Conservation (phyloP, 2,797 vertebrate species). For the Otolemur crassicaudatus region DNA sequence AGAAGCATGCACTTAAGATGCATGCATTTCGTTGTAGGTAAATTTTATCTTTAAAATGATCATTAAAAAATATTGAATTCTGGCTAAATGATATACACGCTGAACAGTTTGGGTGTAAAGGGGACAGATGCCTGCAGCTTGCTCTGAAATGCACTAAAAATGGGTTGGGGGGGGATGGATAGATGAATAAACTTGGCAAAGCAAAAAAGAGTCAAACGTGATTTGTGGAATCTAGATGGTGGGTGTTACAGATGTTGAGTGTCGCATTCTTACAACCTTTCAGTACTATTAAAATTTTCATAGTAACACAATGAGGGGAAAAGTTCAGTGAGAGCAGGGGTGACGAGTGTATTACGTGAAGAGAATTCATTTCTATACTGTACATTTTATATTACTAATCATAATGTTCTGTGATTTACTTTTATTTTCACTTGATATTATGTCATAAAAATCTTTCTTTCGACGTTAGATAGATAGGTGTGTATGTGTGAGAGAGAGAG, state of each 20-base stretch:
- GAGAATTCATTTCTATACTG: neutral
- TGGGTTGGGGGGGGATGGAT: neutral
- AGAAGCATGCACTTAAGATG: neutral
- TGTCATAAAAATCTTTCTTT: neutral
- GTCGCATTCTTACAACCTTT: neutral
- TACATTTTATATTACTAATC: neutral
- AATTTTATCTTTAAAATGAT: constrained; percentile 15
- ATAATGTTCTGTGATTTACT: neutral
- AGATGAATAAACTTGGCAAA: neutral
- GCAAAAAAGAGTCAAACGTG: too few species aligned
- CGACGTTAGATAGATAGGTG: neutral
- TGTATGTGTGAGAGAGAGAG: neutral
- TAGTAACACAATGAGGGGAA: neutral
- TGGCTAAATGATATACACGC: neutral
- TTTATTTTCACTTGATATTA: neutral
- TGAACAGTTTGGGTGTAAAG: neutral
- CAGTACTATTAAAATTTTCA: neutral
- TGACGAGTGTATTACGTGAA: neutral
- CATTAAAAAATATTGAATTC: neutral
- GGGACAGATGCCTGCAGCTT: neutral
- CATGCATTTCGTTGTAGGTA: neutral
- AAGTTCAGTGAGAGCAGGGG: neutral
- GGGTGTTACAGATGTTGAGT: neutral
- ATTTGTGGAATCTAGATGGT: neutral
- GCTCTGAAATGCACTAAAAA: neutral